Evolutionary conservation across 2,113 vertebrate species (phyloP), one percentile per base, ranked within the genome.

Genomic region (Actinemys pallida): DNA sequence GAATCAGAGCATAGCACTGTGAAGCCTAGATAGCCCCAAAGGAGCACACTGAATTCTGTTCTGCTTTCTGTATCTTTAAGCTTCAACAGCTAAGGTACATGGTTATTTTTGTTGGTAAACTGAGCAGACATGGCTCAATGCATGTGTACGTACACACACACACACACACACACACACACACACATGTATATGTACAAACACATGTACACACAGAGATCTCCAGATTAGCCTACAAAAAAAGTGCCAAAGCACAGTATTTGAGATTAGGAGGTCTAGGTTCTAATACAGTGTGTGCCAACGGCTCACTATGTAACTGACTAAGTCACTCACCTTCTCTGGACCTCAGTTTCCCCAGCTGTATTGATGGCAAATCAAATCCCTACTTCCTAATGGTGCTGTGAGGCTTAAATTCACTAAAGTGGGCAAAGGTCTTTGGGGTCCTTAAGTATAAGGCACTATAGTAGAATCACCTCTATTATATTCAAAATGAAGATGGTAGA

Each of bases 101-200:
- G 35, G 29, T 53, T 50, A 24, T n/a, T 75, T 93, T 86, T 87
- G 69, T 0, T 24, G 8, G 50, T 65, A 90, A 79, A 42, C 27
- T 86, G 52, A 85, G 2, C 81, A 95, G 83, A 62, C 47, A 78
- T 22, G 42, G 50, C 62, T 75, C 81, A 94, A 93, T 94, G 81
- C 56, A 57, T 27, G 10, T 54, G 49, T 50, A 50, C 12, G 12
- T 31, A 57, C 87, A 89, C 5, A 93, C 16, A 76, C 80, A 2
- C 52, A 45, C 45, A 45, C 45, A 45, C 6, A 45, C 45, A 45
- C 42, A 45, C 45, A 45, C 45, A 45, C 45, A 45, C 45, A 45
- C 45, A 39, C 39, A 39, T 4, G 39, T 39, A 39, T 50, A 50
- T 50, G 13, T 50, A 50, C 50, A 50, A 5, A 50, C 50, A 50